A percentile compares a stretch with the other conserved stretches of the same genome.
Conservation (phyloP, 2,113 vertebrate species). For the Chaenocephalus aceratus region DNA sequence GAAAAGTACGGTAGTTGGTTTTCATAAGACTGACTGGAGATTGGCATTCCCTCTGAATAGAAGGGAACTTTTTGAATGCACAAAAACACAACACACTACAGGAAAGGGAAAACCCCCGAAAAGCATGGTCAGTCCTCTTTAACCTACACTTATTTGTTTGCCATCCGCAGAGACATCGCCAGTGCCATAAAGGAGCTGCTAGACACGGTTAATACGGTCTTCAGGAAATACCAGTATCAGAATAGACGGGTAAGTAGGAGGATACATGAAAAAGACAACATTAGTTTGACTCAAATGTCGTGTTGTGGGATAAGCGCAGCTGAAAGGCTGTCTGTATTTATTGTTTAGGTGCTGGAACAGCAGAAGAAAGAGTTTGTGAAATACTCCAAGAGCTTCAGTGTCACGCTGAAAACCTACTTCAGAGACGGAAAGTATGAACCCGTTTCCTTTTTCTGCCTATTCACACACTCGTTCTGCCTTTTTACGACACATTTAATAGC, state of each 20-base stretch:
- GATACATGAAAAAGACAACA: conserved; percentile 9
- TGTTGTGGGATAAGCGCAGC: conserved; percentile 43
- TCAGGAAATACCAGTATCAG: conserved; percentile 96
- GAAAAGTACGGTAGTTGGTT: too few relatives aligned
- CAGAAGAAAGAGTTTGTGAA: conserved; percentile 99
- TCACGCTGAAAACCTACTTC: conserved; percentile 98
- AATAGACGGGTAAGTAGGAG: conserved; percentile 87
- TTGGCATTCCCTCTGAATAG: too few relatives aligned
- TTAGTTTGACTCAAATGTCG: conserved; percentile 10
- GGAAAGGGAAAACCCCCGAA: too few relatives aligned
- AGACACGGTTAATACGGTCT: conserved; percentile 96
- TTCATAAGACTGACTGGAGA: too few relatives aligned
- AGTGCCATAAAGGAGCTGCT: conserved; percentile 98
- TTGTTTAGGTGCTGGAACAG: conserved; percentile 91
- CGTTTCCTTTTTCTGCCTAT: conserved; percentile 71
- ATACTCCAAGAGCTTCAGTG: conserved; percentile 99
- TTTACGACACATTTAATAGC: conserved; percentile 12
- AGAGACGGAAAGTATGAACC: conserved; percentile 96
- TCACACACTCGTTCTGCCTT: conserved; percentile 26
- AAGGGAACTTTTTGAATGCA: too few relatives aligned
- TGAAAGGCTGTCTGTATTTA: conserved; percentile 72
- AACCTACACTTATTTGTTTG: conserved; percentile 7
- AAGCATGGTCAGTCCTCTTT: conserved; percentile 2
- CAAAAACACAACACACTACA: too few relatives aligned
- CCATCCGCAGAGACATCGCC: conserved; percentile 90